phyloP scores from a whole-genome alignment of 2,888 invertebrate genomes.

The Junonia oenone region DNA sequence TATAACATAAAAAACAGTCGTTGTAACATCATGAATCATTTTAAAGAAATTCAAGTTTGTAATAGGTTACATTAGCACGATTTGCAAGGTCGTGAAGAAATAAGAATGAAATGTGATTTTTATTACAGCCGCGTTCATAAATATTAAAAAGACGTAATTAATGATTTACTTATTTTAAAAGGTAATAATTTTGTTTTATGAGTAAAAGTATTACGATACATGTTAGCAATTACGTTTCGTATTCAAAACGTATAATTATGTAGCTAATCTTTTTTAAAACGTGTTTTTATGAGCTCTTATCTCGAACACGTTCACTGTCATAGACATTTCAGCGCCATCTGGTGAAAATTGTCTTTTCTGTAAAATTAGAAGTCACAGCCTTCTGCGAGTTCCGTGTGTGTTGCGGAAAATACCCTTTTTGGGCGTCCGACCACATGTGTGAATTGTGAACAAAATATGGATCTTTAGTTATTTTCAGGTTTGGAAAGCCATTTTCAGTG shows the following conservation, averaged over 20 bases:
- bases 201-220: background rate
- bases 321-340: slow-evolving; percentile 59
- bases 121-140: slow-evolving; percentile 38
- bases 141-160: background rate
- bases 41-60: background rate
- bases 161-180: background rate
- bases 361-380: slow-evolving; percentile 78
- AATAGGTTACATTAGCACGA: slow-evolving; percentile 27
- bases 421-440: slow-evolving; percentile 85
- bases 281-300: slow-evolving; percentile 23
- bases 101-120: slow-evolving; percentile 46
- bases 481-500: slow-evolving; percentile 51
- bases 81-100: slow-evolving; percentile 33
- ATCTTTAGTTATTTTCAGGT: slow-evolving; percentile 66
- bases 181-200: background rate
- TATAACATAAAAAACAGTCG: slow-evolving; percentile 3
- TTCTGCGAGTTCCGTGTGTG: slow-evolving; percentile 77
- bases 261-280: background rate
- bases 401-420: slow-evolving; percentile 83
- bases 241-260: background rate
- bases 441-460: slow-evolving; percentile 76
- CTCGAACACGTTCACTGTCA: slow-evolving; percentile 48
- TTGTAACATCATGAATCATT: background rate
- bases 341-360: slow-evolving; percentile 54
- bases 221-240: background rate